phyloP scores from a whole-genome alignment of 2,797 vertebrate genomes.

The Mycteria americana region DNA sequence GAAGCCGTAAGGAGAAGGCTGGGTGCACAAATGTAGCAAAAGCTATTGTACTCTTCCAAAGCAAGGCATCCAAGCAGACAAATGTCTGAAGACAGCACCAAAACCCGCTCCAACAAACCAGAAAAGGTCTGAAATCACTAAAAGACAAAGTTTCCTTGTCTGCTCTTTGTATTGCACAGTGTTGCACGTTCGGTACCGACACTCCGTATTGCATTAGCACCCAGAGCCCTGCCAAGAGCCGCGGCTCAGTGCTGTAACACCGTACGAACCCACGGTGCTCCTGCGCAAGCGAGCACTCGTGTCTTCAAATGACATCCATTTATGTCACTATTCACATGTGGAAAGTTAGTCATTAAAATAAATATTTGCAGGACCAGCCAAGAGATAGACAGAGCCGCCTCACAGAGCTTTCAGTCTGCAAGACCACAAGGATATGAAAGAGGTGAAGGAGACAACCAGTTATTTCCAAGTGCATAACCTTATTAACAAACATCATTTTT shows the following conservation, averaged over 20 bases:
- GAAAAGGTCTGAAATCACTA: not conserved
- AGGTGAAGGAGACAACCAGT: not conserved
- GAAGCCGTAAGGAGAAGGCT: constrained; percentile 32
- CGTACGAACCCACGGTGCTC: rapidly evolving
- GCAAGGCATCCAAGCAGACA: constrained; percentile 66
- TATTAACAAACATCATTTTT: not conserved
- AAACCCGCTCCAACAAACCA: not conserved
- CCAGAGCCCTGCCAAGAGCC: not conserved
- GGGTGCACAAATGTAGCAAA: constrained; percentile 36
- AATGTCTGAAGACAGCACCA: constrained; percentile 56
- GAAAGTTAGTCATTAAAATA: constrained; percentile 23
- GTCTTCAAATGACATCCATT: not conserved
- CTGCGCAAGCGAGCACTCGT: not conserved
- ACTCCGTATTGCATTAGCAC: not conserved
- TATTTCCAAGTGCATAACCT: not conserved
- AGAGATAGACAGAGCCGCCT: not conserved
- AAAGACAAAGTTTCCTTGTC: not conserved
- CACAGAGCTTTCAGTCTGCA: not conserved
- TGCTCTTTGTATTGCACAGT: not conserved
- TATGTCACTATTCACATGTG: not conserved
- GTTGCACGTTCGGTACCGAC: not conserved
- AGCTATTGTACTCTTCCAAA: constrained; percentile 48
- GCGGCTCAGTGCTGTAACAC: not conserved
- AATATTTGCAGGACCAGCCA: constrained; percentile 30
- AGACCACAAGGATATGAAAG: not conserved